Evolutionary conservation across 2,113 vertebrate species (phyloP).

Genomic region (Ageneiosus marmoratus): DNA sequence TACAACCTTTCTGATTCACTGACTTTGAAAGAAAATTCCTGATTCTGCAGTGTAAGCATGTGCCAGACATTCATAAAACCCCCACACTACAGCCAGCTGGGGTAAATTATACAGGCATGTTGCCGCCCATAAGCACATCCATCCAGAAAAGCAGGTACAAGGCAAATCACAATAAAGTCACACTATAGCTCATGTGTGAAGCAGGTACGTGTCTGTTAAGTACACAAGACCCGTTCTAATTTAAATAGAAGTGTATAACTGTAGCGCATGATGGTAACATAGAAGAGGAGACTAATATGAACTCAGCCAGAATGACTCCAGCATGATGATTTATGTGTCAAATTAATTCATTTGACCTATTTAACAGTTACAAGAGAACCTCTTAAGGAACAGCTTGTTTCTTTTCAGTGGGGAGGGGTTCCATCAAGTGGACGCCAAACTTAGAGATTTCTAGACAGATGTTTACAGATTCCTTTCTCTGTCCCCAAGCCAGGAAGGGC

Average conservation of each 20-base stretch:
- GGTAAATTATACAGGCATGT: conserved; percentile 67
- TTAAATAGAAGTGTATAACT: conserved; percentile 1
- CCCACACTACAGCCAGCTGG: conserved; percentile 57
- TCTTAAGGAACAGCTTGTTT: conserved; percentile 10
- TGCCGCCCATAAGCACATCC: conserved; percentile 61
- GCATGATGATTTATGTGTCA: conserved; percentile 31
- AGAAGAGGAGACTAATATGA: neutral
- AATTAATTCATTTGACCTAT: conserved; percentile 1
- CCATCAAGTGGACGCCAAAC: neutral
- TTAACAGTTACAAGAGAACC: neutral
- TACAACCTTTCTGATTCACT: conserved; percentile 39
- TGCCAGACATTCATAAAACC: conserved; percentile 13
- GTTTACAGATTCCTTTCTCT: conserved; percentile 36
- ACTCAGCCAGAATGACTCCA: conserved; percentile 10
- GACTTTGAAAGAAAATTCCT: conserved; percentile 54
- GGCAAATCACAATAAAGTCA: conserved; percentile 66
- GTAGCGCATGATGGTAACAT: neutral
- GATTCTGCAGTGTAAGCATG: conserved; percentile 49
- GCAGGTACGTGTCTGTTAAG: conserved; percentile 53
- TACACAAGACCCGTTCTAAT: conserved; percentile 29
- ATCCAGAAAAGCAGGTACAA: conserved; percentile 63
- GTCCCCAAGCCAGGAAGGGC: neutral
- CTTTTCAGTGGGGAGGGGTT: neutral
- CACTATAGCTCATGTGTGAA: conserved; percentile 58
- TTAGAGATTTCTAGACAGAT: conserved; percentile 4